Evolutionary conservation across 2,113 vertebrate genomes (phyloP).

Genomic region (Bombycilla garrulus): DNA sequence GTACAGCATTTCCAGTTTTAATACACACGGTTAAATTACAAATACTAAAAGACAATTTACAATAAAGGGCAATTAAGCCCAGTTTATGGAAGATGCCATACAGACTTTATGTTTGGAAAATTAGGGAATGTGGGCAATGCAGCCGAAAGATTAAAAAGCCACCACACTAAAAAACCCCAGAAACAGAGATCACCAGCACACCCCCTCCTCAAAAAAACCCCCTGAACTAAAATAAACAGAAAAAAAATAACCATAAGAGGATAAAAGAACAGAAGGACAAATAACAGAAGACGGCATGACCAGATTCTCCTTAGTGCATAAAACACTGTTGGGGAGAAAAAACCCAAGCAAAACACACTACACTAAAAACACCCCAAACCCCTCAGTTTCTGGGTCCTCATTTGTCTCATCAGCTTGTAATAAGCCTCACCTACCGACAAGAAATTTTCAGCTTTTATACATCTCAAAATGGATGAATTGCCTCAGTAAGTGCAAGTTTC

Average conservation of each 20-base stretch:
- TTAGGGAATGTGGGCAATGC: neutral
- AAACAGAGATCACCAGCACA: neutral
- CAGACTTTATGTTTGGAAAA: neutral
- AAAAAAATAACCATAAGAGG: neutral
- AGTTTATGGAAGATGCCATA: neutral
- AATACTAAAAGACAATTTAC: neutral
- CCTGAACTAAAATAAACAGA: neutral
- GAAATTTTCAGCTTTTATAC: neutral
- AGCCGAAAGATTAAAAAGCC: neutral
- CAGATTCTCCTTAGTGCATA: neutral
- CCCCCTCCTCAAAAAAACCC: no score
- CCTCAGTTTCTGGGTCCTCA: neutral
- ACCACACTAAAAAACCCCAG: accelerated
- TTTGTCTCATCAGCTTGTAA: neutral
- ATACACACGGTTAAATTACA: neutral
- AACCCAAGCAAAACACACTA: neutral
- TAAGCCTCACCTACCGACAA: neutral
- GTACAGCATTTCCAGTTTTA: neutral
- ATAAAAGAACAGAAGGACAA: neutral
- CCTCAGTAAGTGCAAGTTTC: neutral
- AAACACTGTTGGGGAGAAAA: neutral
- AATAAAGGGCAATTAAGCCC: neutral
- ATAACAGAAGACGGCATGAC: neutral
- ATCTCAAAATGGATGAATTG: neutral
- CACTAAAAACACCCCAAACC: accelerated